Base-by-base conservation (phyloP, 2,888 invertebrate genomes). In the Ferrisia virgata region DNA sequence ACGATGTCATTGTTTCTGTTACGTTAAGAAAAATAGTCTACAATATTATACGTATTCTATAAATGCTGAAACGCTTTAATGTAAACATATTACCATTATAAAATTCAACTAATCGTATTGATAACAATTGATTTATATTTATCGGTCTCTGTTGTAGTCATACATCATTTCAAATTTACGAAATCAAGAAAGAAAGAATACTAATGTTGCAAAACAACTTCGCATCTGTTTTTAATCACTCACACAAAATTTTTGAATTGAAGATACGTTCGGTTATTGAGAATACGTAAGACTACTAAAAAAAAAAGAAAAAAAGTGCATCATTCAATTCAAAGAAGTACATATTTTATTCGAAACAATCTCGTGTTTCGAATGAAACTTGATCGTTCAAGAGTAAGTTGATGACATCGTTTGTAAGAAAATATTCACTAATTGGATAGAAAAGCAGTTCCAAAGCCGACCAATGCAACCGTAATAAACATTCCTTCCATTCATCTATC, bases 341-440 rank as follows among this genome's bases (percentile, higher is more conserved):
- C 4, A 36, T 36, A 36, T 36, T 36, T 36, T 8, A 64, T 64
- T 64, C 28, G 3, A 64, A 28, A 28, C 28, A 28, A 64, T 64
- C 64, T 6, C 64, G 64, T 64, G 28, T 64, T 28, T 15, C 6
- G 28, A 15, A 64, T 11, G 2, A 28, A 64, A 28, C 64, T 15
- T 31, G 0, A 28, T 64, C 11, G 25, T 28, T 64, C 25, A 13
- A 28, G 28, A 53, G 53, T 18, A 18, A 53, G 22, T 22, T 53
- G 53, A 53, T 18, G 64, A 64, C 64, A 64, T 64, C 64, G 58
- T 64, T 64, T 28, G 25, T 64, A 5, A 25, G 25, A 79, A 79
- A 80, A 47, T 80, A 80, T 80, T 40, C 31, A 47, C 80, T 80
- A 80, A 80, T 80, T 80, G 80, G 80, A 80, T 47, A 47, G 80